Percentiles rank a stretch among this genome's conserved stretches.
phyloP scores from a whole-genome alignment of 1,140 invertebrate genomes.

The Drosophila bocqueti region DNA sequence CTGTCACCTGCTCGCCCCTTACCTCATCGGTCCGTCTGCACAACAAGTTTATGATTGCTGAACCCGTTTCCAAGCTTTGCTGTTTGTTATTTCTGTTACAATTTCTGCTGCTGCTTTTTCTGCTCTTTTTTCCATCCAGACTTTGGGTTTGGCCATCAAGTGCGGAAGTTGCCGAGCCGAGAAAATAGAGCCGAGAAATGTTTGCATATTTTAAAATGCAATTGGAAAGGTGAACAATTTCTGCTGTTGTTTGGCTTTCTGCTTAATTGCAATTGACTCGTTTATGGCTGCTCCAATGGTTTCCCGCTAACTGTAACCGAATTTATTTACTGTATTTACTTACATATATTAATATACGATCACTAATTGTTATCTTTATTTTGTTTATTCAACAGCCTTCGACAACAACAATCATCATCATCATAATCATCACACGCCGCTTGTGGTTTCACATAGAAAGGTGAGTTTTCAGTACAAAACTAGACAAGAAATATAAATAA shows the following conservation, averaged over 20 bases:
- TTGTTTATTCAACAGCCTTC: constrained; percentile 62
- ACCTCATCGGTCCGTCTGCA: constrained; percentile 59
- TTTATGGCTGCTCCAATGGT: constrained; percentile 40
- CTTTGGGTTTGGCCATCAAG: constrained; percentile 70
- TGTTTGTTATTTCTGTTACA: constrained; percentile 77
- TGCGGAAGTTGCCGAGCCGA: constrained; percentile 66
- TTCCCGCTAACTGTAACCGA: constrained; percentile 46
- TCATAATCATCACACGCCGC: constrained; percentile 56
- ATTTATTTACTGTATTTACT: constrained; percentile 29
- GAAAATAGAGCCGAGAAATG: constrained; percentile 34
- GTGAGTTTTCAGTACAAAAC: constrained; percentile 36
- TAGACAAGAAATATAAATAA: no score
- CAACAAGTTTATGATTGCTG: constrained; percentile 82
- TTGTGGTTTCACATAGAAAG: constrained; percentile 73
- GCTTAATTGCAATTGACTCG: constrained; percentile 56
- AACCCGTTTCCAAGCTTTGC: constrained; percentile 69
- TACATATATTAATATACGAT: constrained; percentile 20
- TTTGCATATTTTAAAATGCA: constrained; percentile 73
- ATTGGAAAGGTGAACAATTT: constrained; percentile 78
- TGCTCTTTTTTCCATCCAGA: constrained; percentile 11
- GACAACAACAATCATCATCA: constrained; percentile 68
- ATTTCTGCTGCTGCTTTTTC: constrained; percentile 47
- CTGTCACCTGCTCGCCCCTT: constrained; percentile 34
- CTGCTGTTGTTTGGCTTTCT: constrained; percentile 44
- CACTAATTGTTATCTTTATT: constrained; percentile 22